Conservation (phyloP, 92 coral and sea anemone species). For the Bergia puertoricense region DNA sequence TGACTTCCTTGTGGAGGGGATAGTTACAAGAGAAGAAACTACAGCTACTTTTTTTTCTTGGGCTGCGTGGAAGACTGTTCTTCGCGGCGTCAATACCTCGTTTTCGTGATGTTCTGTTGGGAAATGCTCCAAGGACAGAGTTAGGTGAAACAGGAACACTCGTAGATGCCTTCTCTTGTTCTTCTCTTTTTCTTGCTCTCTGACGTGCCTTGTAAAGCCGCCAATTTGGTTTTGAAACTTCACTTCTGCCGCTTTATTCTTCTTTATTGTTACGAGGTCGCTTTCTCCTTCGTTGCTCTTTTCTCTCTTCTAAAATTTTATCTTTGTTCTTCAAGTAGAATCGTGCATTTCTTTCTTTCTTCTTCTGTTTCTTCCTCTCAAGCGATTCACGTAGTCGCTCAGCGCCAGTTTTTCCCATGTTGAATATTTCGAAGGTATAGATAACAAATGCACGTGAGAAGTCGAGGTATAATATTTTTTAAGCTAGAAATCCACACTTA, state of each 20-base stretch:
- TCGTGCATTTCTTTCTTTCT: slow-evolving; percentile 37
- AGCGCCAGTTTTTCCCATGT: slow-evolving; percentile 46
- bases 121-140: slow-evolving; percentile 29
- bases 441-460: slow-evolving; percentile 21
- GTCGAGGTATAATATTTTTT: not conserved
- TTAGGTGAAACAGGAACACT: slow-evolving; percentile 37
- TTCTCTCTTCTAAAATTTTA: slow-evolving; percentile 36
- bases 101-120: slow-evolving; percentile 27
- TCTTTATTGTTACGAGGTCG: slow-evolving; percentile 28
- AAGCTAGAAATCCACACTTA: slow-evolving; percentile 17
- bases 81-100: slow-evolving; percentile 40
- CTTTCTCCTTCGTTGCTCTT: slow-evolving; percentile 44
- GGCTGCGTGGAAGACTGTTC: slow-evolving; percentile 30
- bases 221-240: slow-evolving; percentile 41
- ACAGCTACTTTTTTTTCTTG: slow-evolving; percentile 20
- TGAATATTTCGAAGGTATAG: slow-evolving; percentile 3
- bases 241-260: slow-evolving; percentile 18
- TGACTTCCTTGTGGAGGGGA: slow-evolving; percentile 45
- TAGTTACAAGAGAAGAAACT: slow-evolving; percentile 32
- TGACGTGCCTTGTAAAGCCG: slow-evolving; percentile 38
- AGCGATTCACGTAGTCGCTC: slow-evolving; percentile 47
- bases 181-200: slow-evolving; percentile 46
- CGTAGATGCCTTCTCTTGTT: slow-evolving; percentile 32
- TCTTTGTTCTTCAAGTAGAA: slow-evolving; percentile 50
- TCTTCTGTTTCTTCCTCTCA: slow-evolving; percentile 46